Evolutionary conservation across 2,888 invertebrate genomes (phyloP), one percentile per base, ranked within the genome.

Genomic region (Spisula subtruncata): DNA sequence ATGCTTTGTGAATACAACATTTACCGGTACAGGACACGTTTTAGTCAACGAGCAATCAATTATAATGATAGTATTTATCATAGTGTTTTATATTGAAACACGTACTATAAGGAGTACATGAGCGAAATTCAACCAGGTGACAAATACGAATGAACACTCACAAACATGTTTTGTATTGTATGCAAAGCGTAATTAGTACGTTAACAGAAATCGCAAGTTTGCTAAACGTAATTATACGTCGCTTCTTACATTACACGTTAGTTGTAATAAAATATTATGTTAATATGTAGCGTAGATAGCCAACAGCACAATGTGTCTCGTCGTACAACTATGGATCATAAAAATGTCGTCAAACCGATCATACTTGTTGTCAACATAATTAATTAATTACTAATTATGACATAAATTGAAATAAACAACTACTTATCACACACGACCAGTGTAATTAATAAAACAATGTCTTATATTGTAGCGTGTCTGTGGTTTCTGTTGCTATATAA

Each of bases 311-410:
- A n/a, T n/a, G n/a, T 71, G 71, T 71, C 71, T 71, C 8, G 4
- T 29, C 29, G 4, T n/a, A 25, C 14, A 66, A 29, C 1, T 66
- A 66, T 25, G 29, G 20, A 32, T 29, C 25, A 29, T 71, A 71
- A 71, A 71, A 1, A 29, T 0, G 32, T 29, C 25, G 32, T 71
- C 10, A 32, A 71, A 29, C 16, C 29, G 14, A 29, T 5, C 71
- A 29, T 71, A 71, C 14, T 32, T 32, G 16, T 32, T 71, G 71
- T 71, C 71, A 10, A 71, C 32, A 71, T 71, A 29, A 71, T 71
- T 71, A 66, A 66, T 66, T 66, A 66, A 66, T 29, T 25, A 71
- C 32, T 32, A 71, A 71, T 29, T 71, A 29, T 32, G 71, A 71
- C 71, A 71, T 71, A 2, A 8, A 71, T 29, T 29, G n/a, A 32